These are phyloP conservation scores for Zeus faber DNA, from an alignment of 2,113 vertebrate genomes.

Conservation along the genomic window DNA sequence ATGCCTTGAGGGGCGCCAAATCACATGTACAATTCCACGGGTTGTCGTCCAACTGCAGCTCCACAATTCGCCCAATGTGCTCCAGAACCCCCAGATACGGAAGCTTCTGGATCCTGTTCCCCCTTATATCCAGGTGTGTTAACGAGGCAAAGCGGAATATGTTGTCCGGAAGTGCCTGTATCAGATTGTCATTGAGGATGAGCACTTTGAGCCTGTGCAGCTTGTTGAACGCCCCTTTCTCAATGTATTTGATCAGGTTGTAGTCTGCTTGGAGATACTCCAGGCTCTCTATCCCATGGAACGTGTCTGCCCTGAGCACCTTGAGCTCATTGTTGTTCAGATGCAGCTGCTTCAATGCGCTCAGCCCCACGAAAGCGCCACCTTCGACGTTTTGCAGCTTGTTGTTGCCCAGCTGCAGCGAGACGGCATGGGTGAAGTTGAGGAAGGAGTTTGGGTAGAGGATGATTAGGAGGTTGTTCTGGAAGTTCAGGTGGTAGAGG, in stretches of 20 bases:
- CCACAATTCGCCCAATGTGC: slow-evolving; percentile 94
- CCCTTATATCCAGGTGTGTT: slow-evolving; percentile 97
- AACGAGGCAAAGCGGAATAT: slow-evolving; percentile 98
- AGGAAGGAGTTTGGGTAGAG: slow-evolving; percentile 95
- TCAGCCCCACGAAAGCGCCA: slow-evolving; percentile 93
- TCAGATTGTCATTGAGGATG: slow-evolving; percentile 97
- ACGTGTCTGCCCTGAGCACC: slow-evolving; percentile 93
- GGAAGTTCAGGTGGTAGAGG: slow-evolving; percentile 97
- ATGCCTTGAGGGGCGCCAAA: slow-evolving; percentile 92
- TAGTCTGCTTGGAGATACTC: slow-evolving; percentile 99
- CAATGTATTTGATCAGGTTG: slow-evolving; percentile 98
- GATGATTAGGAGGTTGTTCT: slow-evolving; percentile 94
- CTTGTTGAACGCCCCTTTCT: slow-evolving; percentile 98
- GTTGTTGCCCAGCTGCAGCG: slow-evolving; percentile 97
- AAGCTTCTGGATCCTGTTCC: slow-evolving; percentile 95
- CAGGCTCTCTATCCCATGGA: slow-evolving; percentile 97
- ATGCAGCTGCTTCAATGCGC: slow-evolving; percentile 95
- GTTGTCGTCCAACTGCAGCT: slow-evolving; percentile 95
- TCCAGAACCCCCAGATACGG: slow-evolving; percentile 97
- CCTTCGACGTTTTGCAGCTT: slow-evolving; percentile 97
- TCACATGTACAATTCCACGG: slow-evolving; percentile 99
- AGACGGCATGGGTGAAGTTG: slow-evolving; percentile 97
- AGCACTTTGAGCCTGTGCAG: slow-evolving; percentile 97
- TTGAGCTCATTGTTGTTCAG: slow-evolving; percentile 99
- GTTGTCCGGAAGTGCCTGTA: slow-evolving; percentile 94